Evolutionary conservation across 2,113 vertebrate species (phyloP).

Genomic region (Passer montanus): DNA sequence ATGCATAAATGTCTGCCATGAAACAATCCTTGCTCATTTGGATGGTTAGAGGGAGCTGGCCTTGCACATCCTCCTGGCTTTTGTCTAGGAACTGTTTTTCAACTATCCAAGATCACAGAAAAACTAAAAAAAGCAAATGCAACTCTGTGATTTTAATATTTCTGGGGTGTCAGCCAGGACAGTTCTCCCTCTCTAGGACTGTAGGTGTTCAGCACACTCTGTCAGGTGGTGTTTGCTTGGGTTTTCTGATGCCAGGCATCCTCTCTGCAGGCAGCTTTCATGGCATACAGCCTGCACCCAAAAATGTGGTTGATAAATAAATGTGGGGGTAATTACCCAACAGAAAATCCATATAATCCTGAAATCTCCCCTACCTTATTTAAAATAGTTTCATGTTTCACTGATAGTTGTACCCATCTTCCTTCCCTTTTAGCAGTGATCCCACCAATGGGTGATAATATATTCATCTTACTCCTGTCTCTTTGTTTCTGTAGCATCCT

Average conservation of each 20-base stretch:
- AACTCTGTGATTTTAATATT: neutral
- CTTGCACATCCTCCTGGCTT: neutral
- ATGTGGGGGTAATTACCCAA: neutral
- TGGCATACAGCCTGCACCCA: neutral
- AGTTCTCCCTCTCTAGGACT: neutral
- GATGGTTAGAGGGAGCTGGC: neutral
- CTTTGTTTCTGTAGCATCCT: neutral
- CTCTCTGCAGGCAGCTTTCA: neutral
- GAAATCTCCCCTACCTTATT: neutral
- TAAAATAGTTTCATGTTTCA: neutral
- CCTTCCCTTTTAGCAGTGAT: neutral
- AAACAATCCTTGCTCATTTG: neutral
- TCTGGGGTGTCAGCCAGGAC: neutral
- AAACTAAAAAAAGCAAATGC: neutral
- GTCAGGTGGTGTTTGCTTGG: neutral
- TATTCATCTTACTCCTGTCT: neutral
- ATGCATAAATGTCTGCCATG: neutral
- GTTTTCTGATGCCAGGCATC: neutral
- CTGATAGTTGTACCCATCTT: neutral
- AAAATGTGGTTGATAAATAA: neutral
- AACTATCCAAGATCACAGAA: neutral
- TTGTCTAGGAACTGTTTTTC: neutral
- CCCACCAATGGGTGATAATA: neutral
- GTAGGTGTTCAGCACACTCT: neutral
- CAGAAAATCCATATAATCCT: neutral